Conservation (phyloP, 2,113 vertebrate genomes). For the Rhizomys pruinosus region DNA sequence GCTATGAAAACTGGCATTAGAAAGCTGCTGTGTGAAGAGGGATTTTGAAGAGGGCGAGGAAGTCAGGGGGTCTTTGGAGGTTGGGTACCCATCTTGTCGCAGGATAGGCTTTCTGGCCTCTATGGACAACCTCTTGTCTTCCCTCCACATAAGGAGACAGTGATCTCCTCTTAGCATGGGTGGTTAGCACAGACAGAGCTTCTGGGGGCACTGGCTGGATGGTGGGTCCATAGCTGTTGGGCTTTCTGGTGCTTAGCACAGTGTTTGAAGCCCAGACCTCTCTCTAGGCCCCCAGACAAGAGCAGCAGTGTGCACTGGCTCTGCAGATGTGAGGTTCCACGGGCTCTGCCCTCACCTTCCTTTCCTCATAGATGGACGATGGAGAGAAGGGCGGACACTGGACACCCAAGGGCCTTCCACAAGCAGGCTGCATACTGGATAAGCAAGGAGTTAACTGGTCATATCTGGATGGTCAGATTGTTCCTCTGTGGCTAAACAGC, state of each 20-base stretch:
- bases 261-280: not conserved
- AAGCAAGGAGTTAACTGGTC: not conserved
- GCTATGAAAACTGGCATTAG: not conserved
- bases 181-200: too few relatives aligned
- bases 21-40: not conserved
- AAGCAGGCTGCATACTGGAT: not conserved
- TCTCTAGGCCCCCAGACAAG: not conserved
- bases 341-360: not conserved
- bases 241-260: too few relatives aligned
- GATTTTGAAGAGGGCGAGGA: not conserved
- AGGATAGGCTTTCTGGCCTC: not conserved
- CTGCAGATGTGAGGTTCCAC: not conserved
- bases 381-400: not conserved
- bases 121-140: not conserved
- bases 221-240: too few relatives aligned
- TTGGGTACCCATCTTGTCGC: not conserved
- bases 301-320: not conserved
- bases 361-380: not conserved
- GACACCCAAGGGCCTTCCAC: not conserved
- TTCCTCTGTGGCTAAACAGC: not conserved
- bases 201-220: too few relatives aligned
- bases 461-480: not conserved
- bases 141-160: not conserved
- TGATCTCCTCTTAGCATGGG: not conserved
- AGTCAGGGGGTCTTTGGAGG: not conserved